phyloP scores from a whole-genome alignment of 2,888 invertebrate genomes.

The Plebejus anna region DNA sequence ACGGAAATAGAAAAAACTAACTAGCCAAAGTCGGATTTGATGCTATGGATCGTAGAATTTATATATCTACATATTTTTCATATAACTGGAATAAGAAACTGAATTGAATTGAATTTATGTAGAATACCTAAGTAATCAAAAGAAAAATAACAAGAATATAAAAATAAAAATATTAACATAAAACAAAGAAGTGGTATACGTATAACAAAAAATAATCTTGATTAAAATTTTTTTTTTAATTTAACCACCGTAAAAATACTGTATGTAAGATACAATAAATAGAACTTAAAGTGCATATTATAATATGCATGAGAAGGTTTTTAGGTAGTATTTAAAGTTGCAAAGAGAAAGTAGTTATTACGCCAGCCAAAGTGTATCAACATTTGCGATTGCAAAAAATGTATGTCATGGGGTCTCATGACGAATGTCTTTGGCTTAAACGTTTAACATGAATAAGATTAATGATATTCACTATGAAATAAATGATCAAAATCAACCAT shows the following conservation, averaged over 20 bases:
- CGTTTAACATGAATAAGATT: slow-evolving; percentile 5
- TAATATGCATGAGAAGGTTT: slow-evolving; percentile 6
- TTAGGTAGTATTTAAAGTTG: slow-evolving; percentile 39
- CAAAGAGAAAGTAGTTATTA: slow-evolving; percentile 65
- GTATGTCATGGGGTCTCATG: slow-evolving; percentile 64
- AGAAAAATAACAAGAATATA: background rate
- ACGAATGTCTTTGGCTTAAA: slow-evolving; percentile 39
- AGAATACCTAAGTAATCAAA: background rate
- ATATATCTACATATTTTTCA: background rate
- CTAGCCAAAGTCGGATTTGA: background rate
- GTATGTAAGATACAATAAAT: background rate
- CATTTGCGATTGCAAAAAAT: slow-evolving; percentile 59
- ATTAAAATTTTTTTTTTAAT: too few species aligned
- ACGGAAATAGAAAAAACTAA: slow-evolving; percentile 19
- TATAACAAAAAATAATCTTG: too few species aligned
- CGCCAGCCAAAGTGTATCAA: slow-evolving; percentile 67
- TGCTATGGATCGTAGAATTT: background rate
- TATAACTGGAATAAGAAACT: background rate
- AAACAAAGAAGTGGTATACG: too few species aligned
- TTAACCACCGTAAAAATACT: too few species aligned
- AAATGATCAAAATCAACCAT: background rate
- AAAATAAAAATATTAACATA: background rate
- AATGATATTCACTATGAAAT: background rate
- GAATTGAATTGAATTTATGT: background rate
- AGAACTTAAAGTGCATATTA: background rate